Evolutionary conservation across 1,140 invertebrate genomes (phyloP), one percentile per base, ranked within the genome.

Genomic region (Brachionus rotundiformis): DNA sequence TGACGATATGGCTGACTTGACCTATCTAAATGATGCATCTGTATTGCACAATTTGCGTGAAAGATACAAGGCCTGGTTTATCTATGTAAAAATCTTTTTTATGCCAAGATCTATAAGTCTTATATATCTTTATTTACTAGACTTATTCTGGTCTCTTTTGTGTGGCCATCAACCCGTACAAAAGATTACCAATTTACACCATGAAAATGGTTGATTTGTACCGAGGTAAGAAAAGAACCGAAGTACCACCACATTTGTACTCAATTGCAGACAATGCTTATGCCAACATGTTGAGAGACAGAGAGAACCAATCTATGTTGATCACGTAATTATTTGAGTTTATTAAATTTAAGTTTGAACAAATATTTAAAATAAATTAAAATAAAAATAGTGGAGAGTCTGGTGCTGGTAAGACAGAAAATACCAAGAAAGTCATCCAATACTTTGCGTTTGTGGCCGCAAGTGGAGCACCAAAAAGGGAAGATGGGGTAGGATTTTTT

Each of bases 141-240:
- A 99, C 98, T 86, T 99, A 99, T 89, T 99, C 98, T 86, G 97
- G 97, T 88, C 92, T 99, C 87, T 99, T 99, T 92, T 99, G 97
- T 89, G 95, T 99, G 86, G 96, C 96, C 86, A 98, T 99, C 92
- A 99, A 99, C 91, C 97, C 97, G 84, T 99, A 99, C 93, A 98
- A 98, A 91, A 92, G 98, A 86, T 97, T 94, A 91, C 98, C 98
- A 85, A 98, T 99, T 88, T 99, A 99, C 91, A 98, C 96, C 84
- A 90, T 91, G 86, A 93, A 94, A 89, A 96, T 94, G 87, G 94
- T 98, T 86, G 94, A 94, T 89, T 91, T 98, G 87, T 99, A 98
- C 92, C 93, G 95, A 90, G 96, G 96, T 88, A 95, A 95, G 90
- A 95, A 98, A 90, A 94, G 96, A 90, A 98, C 94, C 91, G 98